Conservation (phyloP, 2,888 invertebrate species). For the Allolobophora icterica region DNA sequence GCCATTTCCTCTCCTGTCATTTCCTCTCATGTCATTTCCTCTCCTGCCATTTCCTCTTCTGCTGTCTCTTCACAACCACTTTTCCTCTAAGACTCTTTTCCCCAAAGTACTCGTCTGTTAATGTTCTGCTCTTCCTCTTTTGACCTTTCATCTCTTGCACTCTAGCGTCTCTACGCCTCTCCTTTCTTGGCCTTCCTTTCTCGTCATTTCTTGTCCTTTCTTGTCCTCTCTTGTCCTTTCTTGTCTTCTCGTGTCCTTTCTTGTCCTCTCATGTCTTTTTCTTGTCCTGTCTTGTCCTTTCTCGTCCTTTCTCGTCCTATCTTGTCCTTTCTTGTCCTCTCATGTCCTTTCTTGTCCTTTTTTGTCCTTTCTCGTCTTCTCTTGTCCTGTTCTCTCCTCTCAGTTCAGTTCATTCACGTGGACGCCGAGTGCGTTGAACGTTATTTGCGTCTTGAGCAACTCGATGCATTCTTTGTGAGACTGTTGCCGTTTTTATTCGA, state of each 20-base stretch:
- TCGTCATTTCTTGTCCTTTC: background rate
- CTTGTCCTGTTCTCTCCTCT: background rate
- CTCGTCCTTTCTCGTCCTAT: no score
- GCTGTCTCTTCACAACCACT: background rate
- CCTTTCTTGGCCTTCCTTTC: background rate
- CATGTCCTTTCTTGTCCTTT: background rate
- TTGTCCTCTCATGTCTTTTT: no score
- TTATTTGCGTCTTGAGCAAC: background rate
- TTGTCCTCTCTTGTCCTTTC: no score
- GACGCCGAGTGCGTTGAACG: background rate
- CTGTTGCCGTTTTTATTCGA: background rate
- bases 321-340: no score
- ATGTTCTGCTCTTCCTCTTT: background rate
- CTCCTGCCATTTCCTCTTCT: background rate
- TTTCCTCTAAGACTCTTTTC: background rate
- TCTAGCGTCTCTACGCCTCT: no score
- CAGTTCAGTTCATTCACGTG: background rate
- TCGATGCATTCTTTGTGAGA: background rate
- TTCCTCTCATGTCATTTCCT: background rate
- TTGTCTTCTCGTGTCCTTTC: no score
- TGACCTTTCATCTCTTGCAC: no score
- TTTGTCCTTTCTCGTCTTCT: background rate
- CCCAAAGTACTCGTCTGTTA: background rate
- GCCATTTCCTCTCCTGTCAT: background rate
- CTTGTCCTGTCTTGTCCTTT: no score